Evolutionary conservation across 2,888 invertebrate species (phyloP), one percentile per base, ranked within the genome.

Genomic region (Deilephila elpenor): DNA sequence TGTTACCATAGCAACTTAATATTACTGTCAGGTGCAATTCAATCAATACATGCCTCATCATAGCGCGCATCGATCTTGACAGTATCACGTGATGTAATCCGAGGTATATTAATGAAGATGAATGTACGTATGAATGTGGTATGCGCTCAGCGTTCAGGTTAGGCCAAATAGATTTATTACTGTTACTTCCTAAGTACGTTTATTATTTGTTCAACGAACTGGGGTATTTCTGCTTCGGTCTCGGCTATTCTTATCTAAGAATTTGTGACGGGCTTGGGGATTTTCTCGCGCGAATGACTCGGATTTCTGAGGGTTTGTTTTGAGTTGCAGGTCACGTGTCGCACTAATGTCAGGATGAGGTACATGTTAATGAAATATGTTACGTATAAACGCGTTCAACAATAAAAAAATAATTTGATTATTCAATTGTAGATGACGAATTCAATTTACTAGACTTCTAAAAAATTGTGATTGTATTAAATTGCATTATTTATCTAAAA

Each of bases 41-140:
- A 67, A 67, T 67, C 44, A 25, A 67, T 44, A 67, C 14, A 11
- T 51, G 17, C 14, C 20, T 51, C 19, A 17, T 44, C 20, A 44
- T 25, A 25, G 3, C 8, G 29, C 44, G 25, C 11, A 25, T 67
- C 8, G 11, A 25, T 25, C 25, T 17, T 17, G 25, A 17, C 67
- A 67, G 51, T 29, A 25, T 64, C 17, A 29, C 51, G 25, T 25
- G 25, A 25, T 20, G 67, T 51, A 25, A 51, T 67, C 17, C 67
- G 44, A 51, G 17, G 67, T 14, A 67, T 51, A 67, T 17, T 64
- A 51, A 67, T 67, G 51, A 67, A 51, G 67, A 67, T 51, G 25
- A 67, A 67, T 67, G 51, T 67, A 67, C 25, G 51, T 67, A 20
- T 51, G 51, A 67, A 67, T 67, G 51, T 64, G 37, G 62, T 51